Evolutionary conservation across 2,113 vertebrate genomes (phyloP).

Genomic region (Muntiacus muntjak): DNA sequence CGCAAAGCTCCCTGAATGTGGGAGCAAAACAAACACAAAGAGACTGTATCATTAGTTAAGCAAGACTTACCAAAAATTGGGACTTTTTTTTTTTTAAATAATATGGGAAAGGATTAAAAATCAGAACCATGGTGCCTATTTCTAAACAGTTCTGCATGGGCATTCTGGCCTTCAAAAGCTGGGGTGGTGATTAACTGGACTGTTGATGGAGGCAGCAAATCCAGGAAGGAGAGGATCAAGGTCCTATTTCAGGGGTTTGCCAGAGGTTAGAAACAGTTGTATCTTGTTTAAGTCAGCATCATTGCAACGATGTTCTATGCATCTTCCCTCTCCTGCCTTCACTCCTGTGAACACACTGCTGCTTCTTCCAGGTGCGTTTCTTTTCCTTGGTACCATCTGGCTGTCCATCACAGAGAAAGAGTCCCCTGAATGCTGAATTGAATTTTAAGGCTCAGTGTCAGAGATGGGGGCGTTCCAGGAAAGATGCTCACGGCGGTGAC

Average conservation of each 20-base stretch:
- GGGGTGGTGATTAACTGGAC: background rate
- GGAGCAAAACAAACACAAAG: conserved; percentile 58
- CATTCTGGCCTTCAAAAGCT: background rate
- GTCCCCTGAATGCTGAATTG: background rate
- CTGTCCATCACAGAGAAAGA: background rate
- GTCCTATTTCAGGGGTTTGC: background rate
- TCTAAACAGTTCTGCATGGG: conserved; percentile 4
- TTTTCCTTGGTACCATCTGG: background rate
- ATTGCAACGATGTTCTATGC: fast-evolving
- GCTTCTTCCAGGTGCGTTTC: background rate
- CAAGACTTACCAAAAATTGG: conserved; percentile 48
- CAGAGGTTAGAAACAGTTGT: background rate
- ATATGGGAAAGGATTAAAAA: conserved; percentile 47
- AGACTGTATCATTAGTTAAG: conserved; percentile 49
- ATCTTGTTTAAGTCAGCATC: background rate
- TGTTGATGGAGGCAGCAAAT: background rate
- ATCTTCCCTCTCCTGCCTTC: background rate
- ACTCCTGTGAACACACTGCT: fast-evolving
- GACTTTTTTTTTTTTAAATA: background rate
- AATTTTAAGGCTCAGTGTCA: conserved; percentile 15
- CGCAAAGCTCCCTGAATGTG: conserved; percentile 51
- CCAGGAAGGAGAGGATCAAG: background rate
- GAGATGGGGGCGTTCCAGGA: conserved; percentile 4
- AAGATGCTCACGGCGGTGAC: conserved; percentile 22
- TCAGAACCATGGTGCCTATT: background rate